phyloP scores from a whole-genome alignment of 2,888 invertebrate genomes.

The Drosophila ezoana region DNA sequence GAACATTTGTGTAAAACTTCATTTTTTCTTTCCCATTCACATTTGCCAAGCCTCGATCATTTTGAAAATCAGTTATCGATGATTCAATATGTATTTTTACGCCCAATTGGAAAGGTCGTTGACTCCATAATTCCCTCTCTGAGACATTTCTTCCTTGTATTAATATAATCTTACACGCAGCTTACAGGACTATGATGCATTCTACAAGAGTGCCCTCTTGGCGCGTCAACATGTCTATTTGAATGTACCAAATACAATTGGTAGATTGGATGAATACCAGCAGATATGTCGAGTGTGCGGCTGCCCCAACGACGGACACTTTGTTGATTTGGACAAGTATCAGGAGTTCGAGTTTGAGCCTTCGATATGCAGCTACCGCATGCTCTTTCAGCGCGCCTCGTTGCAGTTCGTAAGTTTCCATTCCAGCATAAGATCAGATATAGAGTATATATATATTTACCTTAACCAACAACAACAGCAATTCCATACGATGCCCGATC shows the following conservation, averaged over 20 bases:
- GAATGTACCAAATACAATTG: neutral
- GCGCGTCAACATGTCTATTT: constrained; percentile 5
- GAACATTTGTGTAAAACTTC: no score
- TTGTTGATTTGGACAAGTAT: constrained; percentile 26
- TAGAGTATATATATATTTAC: neutral
- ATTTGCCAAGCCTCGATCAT: no score
- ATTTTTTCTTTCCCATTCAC: no score
- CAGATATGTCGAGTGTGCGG: constrained; percentile 35
- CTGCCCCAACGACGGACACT: constrained; percentile 27
- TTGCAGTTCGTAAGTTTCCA: constrained; percentile 52
- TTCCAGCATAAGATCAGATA: fast-evolving
- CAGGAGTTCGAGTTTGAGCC: constrained; percentile 49
- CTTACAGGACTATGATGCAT: constrained; percentile 14
- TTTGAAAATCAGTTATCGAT: no score
- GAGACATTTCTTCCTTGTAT: no score
- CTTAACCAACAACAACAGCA: constrained; percentile 21
- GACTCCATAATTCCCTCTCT: no score
- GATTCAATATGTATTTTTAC: no score
- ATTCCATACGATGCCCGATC: constrained; percentile 48
- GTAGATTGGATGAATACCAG: constrained; percentile 8
- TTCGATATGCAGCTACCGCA: constrained; percentile 33
- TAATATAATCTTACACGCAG: constrained; percentile 15
- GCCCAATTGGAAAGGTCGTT: no score
- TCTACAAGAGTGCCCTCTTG: constrained; percentile 20
- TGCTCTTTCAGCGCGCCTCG: constrained; percentile 44